Percentiles rank a stretch among this genome's conserved stretches.
These are phyloP conservation scores for Notospermus geniculatus DNA, from an alignment of 1,140 invertebrate species.

Conservation along the genomic window DNA sequence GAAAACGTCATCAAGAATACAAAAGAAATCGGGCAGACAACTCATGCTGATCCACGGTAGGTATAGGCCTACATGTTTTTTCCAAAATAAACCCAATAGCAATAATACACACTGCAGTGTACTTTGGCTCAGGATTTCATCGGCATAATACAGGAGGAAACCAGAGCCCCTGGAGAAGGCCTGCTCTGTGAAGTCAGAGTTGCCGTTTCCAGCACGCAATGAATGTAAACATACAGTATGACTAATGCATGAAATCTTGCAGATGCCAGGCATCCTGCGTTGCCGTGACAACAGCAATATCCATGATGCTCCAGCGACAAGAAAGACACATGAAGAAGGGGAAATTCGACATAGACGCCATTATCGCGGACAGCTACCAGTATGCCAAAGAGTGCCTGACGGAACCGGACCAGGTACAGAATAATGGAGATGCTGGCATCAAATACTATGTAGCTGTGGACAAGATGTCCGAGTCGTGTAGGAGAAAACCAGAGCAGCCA, in stretches of 20 bases:
- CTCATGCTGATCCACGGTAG: constrained; percentile 45
- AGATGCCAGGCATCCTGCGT: constrained; percentile 49
- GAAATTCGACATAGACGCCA: constrained; percentile 34
- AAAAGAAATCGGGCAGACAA: constrained; percentile 39
- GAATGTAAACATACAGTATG: too few relatives aligned
- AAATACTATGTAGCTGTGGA: too few relatives aligned
- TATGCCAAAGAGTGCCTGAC: constrained; percentile 36
- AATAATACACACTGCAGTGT: too few relatives aligned
- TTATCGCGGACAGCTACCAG: constrained; percentile 37
- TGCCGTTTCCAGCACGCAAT: too few relatives aligned
- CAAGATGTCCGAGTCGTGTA: too few relatives aligned
- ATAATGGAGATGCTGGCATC: too few relatives aligned
- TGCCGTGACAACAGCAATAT: constrained; percentile 43
- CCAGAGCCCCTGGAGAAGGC: too few relatives aligned
- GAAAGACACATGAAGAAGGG: constrained; percentile 43
- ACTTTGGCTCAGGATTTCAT: too few relatives aligned
- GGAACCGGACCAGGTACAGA: constrained; percentile 25
- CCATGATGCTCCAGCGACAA: constrained; percentile 43
- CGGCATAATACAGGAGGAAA: not conserved
- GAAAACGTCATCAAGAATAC: constrained; percentile 48
- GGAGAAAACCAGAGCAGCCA: too few relatives aligned
- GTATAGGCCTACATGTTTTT: not conserved
- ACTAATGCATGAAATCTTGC: constrained; percentile 10
- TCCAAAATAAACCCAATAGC: too few relatives aligned
- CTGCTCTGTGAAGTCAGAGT: too few relatives aligned